Evolutionary conservation across 2,113 vertebrate species (phyloP).

Genomic region (Tautogolabrus adspersus): DNA sequence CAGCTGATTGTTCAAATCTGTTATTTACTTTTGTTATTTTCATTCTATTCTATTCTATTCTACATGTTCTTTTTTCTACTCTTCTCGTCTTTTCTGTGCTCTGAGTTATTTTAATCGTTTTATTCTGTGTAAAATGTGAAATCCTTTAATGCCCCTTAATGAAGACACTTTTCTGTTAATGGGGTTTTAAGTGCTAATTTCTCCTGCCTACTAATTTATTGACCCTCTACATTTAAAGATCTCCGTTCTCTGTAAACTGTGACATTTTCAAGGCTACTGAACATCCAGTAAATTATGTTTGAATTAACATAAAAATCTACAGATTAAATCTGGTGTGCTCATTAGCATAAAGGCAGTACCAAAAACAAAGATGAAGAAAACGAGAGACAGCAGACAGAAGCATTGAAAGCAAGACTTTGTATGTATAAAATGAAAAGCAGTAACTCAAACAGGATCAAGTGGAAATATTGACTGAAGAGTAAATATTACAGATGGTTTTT

Average conservation of each 20-base stretch:
- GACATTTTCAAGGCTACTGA: slow-evolving; percentile 33
- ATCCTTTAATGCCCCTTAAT: slow-evolving; percentile 36
- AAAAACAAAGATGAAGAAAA: background rate
- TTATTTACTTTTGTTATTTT: background rate
- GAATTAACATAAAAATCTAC: slow-evolving; percentile 33
- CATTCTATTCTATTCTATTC: background rate
- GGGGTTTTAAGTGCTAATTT: slow-evolving; percentile 59
- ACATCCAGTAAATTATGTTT: slow-evolving; percentile 22
- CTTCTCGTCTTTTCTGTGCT: background rate
- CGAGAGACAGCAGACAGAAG: background rate
- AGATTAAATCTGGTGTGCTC: slow-evolving; percentile 20
- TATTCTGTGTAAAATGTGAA: background rate
- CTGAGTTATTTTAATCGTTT: background rate
- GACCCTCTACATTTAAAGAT: slow-evolving; percentile 29
- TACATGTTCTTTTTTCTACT: background rate
- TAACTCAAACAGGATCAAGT: slow-evolving; percentile 17
- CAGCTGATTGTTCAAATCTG: too few species aligned
- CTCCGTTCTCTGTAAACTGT: slow-evolving; percentile 16
- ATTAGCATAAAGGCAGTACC: background rate
- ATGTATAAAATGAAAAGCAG: slow-evolving; percentile 3
- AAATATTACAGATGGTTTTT: slow-evolving; percentile 41
- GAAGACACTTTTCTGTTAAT: slow-evolving; percentile 31
- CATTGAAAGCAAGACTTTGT: slow-evolving; percentile 7
- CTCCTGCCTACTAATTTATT: slow-evolving; percentile 39
- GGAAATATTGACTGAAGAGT: slow-evolving; percentile 35